Evolutionary conservation across 2,797 vertebrate genomes (phyloP).

Genomic region (Pangasius larnaudii): DNA sequence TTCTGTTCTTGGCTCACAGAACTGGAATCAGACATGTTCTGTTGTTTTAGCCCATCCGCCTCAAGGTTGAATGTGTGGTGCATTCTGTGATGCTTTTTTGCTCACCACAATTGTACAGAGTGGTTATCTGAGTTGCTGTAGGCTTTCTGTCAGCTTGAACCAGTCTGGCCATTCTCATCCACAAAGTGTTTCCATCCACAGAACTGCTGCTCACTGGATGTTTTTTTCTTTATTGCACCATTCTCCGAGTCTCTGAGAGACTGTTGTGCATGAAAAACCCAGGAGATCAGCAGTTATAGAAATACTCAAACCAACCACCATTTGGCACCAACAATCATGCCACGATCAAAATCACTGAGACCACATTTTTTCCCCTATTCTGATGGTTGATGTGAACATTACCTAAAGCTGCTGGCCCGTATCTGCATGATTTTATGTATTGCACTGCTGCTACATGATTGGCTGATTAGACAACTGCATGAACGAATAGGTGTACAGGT

Average conservation of each 20-base stretch:
- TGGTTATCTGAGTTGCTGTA: neutral
- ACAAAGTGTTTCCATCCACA: neutral
- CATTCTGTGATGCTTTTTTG: neutral
- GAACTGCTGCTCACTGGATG: neutral
- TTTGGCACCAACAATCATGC: neutral
- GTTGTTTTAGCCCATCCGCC: neutral
- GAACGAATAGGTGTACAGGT: neutral
- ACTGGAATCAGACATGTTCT: neutral
- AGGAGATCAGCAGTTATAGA: neutral
- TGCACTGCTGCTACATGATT: too few species aligned
- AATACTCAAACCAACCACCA: too few species aligned
- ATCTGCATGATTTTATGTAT: neutral
- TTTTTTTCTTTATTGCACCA: neutral
- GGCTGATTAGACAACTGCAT: neutral
- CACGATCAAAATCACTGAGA: neutral
- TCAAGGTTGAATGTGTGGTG: neutral
- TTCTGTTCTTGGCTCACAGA: neutral
- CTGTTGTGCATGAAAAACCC: neutral
- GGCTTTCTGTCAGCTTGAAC: neutral
- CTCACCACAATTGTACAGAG: neutral
- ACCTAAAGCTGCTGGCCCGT: neutral
- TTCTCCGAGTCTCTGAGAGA: neutral
- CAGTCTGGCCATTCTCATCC: neutral
- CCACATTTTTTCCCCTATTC: neutral
- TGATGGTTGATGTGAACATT: neutral